Percentiles rank a stretch among this genome's conserved stretches.
phyloP scores from a whole-genome alignment of 2,888 invertebrate genomes.

The Chrysolina oricalcia region DNA sequence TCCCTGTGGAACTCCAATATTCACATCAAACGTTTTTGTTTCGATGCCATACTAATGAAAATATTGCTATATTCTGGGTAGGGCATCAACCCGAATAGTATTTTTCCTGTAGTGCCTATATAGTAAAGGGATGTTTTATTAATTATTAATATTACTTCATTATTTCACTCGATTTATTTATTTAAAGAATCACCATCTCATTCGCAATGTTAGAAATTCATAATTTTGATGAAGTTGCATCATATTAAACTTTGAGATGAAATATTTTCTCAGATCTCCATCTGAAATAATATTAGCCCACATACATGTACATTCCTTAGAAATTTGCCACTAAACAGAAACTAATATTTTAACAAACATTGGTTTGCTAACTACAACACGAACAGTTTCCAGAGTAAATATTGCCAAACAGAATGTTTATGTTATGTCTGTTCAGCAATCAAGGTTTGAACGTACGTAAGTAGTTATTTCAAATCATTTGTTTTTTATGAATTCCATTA shows the following conservation, averaged over 20 bases:
- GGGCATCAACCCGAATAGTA: no score
- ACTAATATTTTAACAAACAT: constrained; percentile 16
- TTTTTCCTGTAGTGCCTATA: no score
- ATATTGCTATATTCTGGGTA: no score
- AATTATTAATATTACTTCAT: no score
- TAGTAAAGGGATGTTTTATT: no score
- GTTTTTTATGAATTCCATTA: not conserved
- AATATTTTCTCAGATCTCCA: not conserved
- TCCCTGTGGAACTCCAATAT: no score
- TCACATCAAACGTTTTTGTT: no score
- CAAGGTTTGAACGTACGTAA: not conserved
- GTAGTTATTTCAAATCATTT: constrained; percentile 14
- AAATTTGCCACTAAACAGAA: constrained; percentile 2
- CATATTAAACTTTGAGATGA: not conserved
- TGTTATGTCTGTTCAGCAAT: constrained; percentile 45
- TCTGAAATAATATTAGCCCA: not conserved
- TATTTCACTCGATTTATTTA: no score
- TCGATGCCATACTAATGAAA: no score
- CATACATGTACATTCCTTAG: not conserved
- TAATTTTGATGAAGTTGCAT: not conserved
- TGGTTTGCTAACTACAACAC: constrained; percentile 37
- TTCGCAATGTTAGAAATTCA: not conserved
- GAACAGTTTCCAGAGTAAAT: constrained; percentile 45
- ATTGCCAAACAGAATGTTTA: constrained; percentile 47
- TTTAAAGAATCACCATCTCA: no score